phyloP scores from a whole-genome alignment of 1,140 invertebrate genomes.

The Rhysida immarginata region DNA sequence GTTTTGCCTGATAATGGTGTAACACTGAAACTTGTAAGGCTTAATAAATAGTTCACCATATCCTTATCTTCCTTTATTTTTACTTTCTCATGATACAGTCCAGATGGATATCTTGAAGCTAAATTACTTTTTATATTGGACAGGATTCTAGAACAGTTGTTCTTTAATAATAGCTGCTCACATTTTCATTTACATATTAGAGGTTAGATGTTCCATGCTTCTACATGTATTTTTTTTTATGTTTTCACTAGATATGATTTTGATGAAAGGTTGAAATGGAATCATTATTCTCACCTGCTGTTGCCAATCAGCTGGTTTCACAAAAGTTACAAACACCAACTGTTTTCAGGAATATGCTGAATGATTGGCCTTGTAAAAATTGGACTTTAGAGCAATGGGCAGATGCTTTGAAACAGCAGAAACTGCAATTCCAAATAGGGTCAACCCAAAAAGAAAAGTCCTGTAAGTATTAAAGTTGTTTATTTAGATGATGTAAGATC shows the following conservation, averaged over 20 bases:
- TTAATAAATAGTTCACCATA: no score
- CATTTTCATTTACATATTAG: neutral
- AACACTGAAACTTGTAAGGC: no score
- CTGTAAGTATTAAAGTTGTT: no score
- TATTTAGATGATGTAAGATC: no score
- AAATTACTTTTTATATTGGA: no score
- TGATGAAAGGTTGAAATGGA: neutral
- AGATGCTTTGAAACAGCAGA: constrained; percentile 13
- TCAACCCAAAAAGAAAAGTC: neutral
- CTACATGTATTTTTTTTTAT: neutral
- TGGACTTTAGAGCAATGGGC: constrained; percentile 20
- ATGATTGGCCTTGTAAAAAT: constrained; percentile 19
- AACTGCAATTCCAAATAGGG: constrained; percentile 17
- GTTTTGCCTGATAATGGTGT: no score
- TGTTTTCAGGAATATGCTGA: constrained; percentile 5
- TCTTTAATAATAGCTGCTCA: neutral
- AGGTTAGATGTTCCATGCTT: neutral
- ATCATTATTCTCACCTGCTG: neutral
- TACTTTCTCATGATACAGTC: no score
- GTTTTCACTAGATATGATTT: neutral
- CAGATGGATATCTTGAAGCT: no score
- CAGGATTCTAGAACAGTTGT: no score
- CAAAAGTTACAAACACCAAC: neutral
- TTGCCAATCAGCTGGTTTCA: neutral
- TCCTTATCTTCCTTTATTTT: no score